Percentiles rank a stretch among this genome's conserved stretches.
Evolutionary conservation across 1,140 invertebrate genomes (phyloP).

Genomic region (Diabrotica virgifera): DNA sequence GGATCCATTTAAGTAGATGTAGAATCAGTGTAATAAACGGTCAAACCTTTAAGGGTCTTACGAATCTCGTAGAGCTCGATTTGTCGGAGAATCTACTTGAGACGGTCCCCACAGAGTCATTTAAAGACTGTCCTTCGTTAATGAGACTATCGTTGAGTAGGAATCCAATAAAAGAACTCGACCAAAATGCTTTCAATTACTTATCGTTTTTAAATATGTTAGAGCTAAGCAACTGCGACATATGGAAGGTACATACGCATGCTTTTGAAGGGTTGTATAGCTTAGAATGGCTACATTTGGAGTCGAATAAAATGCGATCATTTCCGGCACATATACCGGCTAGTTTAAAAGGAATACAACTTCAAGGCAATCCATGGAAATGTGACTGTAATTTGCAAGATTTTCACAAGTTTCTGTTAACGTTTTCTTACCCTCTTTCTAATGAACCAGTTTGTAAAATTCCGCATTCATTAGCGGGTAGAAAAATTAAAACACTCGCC

Average conservation of each 20-base stretch:
- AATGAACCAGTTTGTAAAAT: constrained; percentile 70
- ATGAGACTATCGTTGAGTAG: constrained; percentile 76
- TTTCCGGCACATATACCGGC: constrained; percentile 70
- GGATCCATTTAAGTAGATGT: constrained; percentile 75
- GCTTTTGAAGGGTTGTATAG: constrained; percentile 77
- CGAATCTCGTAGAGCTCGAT: constrained; percentile 85
- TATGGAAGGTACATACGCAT: constrained; percentile 69
- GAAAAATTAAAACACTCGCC: constrained; percentile 65
- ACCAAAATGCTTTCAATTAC: constrained; percentile 67
- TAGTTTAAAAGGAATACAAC: constrained; percentile 58
- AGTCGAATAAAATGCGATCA: constrained; percentile 72
- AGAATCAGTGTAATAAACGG: constrained; percentile 71
- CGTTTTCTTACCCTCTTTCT: constrained; percentile 66
- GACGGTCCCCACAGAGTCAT: constrained; percentile 71
- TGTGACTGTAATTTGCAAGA: constrained; percentile 79
- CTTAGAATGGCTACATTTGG: constrained; percentile 78
- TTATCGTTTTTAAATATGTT: constrained; percentile 72
- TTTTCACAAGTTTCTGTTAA: constrained; percentile 72
- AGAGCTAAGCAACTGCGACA: constrained; percentile 75
- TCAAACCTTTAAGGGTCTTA: constrained; percentile 74
- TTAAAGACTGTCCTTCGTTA: constrained; percentile 70
- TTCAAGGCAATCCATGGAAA: constrained; percentile 84
- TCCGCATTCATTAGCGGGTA: constrained; percentile 64
- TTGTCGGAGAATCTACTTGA: constrained; percentile 76
- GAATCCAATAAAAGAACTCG: constrained; percentile 72